Percentiles rank a stretch among this genome's conserved stretches.
These are phyloP conservation scores for Microplitis demolitor DNA, from an alignment of 1,140 invertebrate genomes.

Conservation along the genomic window DNA sequence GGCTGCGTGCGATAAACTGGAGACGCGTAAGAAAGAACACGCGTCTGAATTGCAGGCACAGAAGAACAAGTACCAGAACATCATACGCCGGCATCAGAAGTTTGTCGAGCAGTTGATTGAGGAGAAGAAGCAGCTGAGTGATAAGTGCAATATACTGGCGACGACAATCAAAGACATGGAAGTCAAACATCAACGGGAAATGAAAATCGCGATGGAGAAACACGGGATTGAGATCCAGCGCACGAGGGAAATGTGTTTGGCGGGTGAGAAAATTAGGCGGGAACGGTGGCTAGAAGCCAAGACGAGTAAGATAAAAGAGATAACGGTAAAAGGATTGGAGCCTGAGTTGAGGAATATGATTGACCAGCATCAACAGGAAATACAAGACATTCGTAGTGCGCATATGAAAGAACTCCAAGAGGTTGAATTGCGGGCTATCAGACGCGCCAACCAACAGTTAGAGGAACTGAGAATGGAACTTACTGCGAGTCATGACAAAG, in stretches of 20 bases:
- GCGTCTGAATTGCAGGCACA: conserved; percentile 60
- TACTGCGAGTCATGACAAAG: conserved; percentile 57
- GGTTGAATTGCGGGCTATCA: conserved; percentile 61
- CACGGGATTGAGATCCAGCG: conserved; percentile 69
- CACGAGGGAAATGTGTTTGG: conserved; percentile 68
- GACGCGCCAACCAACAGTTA: conserved; percentile 51
- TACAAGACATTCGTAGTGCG: conserved; percentile 59
- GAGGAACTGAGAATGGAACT: conserved; percentile 50
- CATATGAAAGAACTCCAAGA: conserved; percentile 65
- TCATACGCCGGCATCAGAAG: conserved; percentile 70
- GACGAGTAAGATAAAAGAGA: conserved; percentile 75
- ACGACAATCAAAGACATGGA: conserved; percentile 63
- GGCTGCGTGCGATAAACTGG: conserved; percentile 51
- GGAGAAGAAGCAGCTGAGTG: conserved; percentile 70
- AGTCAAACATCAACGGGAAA: conserved; percentile 60
- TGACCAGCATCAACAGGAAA: conserved; percentile 59
- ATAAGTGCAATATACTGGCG: conserved; percentile 68
- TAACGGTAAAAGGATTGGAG: conserved; percentile 76
- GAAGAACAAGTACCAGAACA: conserved; percentile 69
- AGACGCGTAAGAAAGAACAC: conserved; percentile 50
- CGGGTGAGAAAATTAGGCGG: conserved; percentile 69
- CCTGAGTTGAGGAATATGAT: conserved; percentile 72
- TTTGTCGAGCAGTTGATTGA: conserved; percentile 73
- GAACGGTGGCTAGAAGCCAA: conserved; percentile 73
- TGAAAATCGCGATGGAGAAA: conserved; percentile 67